phyloP scores from a whole-genome alignment of 2,113 vertebrate species.

The Falcunculus frontatus region DNA sequence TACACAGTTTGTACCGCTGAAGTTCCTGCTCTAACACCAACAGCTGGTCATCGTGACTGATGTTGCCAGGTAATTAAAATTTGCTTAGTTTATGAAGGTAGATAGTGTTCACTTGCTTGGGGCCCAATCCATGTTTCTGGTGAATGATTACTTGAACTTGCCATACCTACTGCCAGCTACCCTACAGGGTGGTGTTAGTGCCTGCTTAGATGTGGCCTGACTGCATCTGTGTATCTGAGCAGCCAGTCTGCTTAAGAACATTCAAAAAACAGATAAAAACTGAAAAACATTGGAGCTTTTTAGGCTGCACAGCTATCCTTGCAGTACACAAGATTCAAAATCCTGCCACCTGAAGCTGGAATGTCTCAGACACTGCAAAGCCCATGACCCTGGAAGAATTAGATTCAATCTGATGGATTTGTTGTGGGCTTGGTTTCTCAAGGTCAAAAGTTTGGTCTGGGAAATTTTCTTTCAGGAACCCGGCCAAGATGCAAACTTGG shows the following conservation, averaged over 20 bases:
- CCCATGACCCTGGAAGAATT: background rate
- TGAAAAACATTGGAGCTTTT: background rate
- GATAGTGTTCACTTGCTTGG: background rate
- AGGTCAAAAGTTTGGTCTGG: background rate
- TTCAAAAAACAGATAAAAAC: background rate
- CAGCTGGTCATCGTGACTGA: background rate
- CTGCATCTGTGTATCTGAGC: background rate
- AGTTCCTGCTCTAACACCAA: background rate
- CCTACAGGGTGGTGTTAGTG: background rate
- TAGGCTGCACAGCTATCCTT: background rate
- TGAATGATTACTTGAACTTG: background rate
- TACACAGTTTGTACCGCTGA: background rate
- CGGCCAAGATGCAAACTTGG: background rate
- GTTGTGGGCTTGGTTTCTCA: background rate
- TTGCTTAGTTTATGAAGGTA: background rate
- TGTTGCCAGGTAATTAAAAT: background rate
- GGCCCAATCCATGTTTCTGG: background rate
- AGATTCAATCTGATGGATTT: background rate
- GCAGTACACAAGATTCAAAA: background rate
- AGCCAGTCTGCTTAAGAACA: background rate
- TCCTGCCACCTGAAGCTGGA: background rate
- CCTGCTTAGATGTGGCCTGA: background rate
- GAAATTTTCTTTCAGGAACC: slow-evolving; percentile 2
- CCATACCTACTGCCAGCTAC: background rate
- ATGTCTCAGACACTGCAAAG: background rate